Conservation (phyloP, 2,113 vertebrate genomes). For the Rhineura floridana region DNA sequence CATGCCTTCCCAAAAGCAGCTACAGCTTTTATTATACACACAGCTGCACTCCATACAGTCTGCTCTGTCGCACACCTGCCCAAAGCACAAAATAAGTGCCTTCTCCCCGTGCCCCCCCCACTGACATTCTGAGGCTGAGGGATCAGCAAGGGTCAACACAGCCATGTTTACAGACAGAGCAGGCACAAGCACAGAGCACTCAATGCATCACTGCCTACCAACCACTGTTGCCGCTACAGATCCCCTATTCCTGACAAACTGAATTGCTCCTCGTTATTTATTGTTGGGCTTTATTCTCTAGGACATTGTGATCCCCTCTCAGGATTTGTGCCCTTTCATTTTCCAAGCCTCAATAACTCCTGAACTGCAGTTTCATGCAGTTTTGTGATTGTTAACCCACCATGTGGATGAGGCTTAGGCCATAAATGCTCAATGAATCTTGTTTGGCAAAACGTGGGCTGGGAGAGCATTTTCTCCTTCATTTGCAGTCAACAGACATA, state of each 20-base stretch:
- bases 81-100: neutral
- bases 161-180: neutral
- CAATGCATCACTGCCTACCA: slow-evolving; percentile 35
- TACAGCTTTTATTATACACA: neutral
- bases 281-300: slow-evolving; percentile 64
- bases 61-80: neutral
- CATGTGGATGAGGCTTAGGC: slow-evolving; percentile 62
- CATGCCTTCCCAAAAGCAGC: fast-evolving
- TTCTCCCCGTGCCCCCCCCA: neutral
- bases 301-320: slow-evolving; percentile 60
- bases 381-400: slow-evolving; percentile 81
- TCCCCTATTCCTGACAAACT: slow-evolving; percentile 54
- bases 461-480: slow-evolving; percentile 75
- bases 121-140: neutral
- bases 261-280: slow-evolving; percentile 70
- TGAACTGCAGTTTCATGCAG: slow-evolving; percentile 73
- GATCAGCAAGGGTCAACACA: slow-evolving; percentile 20
- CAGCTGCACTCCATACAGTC: neutral
- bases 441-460: slow-evolving; percentile 58
- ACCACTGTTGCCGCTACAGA: slow-evolving; percentile 29
- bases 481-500: slow-evolving; percentile 75
- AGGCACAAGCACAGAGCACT: slow-evolving; percentile 26
- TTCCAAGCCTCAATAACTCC: slow-evolving; percentile 76
- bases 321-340: slow-evolving; percentile 76
- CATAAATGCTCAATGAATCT: slow-evolving; percentile 78